Conservation (phyloP, 2,113 vertebrate species). For the Vulpes vulpes region DNA sequence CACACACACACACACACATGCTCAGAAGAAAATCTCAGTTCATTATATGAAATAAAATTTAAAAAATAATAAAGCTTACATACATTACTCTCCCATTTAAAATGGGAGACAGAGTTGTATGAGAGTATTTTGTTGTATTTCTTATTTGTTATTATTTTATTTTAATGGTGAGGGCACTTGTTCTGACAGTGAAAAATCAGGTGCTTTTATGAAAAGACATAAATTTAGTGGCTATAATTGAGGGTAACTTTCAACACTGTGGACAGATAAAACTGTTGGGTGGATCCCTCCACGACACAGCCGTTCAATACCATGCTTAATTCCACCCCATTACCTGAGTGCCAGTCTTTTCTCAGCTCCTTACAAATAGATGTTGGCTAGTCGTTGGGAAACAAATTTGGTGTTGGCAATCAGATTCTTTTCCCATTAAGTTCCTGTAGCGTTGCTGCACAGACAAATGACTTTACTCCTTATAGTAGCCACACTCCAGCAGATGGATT, state of each 20-base stretch:
- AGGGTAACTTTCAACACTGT: neutral
- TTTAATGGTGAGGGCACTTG: neutral
- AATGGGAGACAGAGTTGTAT: neutral
- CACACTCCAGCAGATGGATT: neutral
- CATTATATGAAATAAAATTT: neutral
- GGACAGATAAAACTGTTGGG: neutral
- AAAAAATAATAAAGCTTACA: neutral
- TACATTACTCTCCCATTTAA: neutral
- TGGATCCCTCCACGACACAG: slow-evolving; percentile 32
- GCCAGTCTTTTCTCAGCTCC: neutral
- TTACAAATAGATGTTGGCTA: neutral
- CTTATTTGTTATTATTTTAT: neutral
- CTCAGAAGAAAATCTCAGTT: neutral
- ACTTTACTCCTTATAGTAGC: neutral
- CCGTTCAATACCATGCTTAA: slow-evolving; percentile 46
- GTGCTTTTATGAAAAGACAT: neutral
- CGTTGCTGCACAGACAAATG: slow-evolving; percentile 14
- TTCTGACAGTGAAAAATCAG: neutral
- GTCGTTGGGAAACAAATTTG: neutral
- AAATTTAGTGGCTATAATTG: neutral
- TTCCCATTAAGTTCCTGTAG: neutral
- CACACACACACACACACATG: neutral
- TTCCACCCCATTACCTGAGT: slow-evolving; percentile 61
- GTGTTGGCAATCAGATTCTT: slow-evolving; percentile 12
- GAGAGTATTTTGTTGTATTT: neutral